These are phyloP conservation scores for Eutrigla gurnardus DNA, from an alignment of 2,797 vertebrate species.

Conservation along the genomic window DNA sequence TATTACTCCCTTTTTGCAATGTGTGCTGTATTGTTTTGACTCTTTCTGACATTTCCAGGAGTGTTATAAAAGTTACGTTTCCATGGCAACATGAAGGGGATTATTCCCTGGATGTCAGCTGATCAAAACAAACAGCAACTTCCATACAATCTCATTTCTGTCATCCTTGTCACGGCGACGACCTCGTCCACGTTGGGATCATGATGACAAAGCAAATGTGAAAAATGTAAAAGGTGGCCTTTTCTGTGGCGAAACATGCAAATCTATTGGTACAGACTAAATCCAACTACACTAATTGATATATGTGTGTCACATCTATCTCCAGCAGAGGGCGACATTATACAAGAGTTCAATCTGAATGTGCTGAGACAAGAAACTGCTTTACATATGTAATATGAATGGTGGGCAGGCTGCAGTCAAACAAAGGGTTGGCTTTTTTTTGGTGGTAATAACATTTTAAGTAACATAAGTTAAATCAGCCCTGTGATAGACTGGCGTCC, in stretches of 20 bases:
- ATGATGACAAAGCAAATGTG: not conserved
- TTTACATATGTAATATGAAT: not conserved
- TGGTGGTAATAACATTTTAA: not conserved
- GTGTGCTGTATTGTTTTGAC: not conserved
- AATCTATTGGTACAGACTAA: not conserved
- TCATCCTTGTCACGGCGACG: not conserved
- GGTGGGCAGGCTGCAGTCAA: not conserved
- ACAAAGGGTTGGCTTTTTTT: not conserved
- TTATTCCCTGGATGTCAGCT: not conserved
- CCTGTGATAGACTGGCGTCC: too few species aligned
- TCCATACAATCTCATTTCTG: not conserved
- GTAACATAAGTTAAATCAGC: not conserved
- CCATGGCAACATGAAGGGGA: not conserved
- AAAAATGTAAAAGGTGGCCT: not conserved
- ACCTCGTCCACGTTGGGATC: not conserved
- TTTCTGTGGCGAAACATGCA: not conserved
- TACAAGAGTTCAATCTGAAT: not conserved
- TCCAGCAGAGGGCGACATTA: constrained; percentile 32
- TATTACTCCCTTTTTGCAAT: not conserved
- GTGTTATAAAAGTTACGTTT: not conserved
- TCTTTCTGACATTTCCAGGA: too few species aligned
- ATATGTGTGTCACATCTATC: not conserved
- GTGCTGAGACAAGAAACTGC: not conserved
- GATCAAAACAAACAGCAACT: not conserved
- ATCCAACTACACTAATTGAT: not conserved